A percentile compares a stretch with the other conserved stretches of the same genome.
Conservation (phyloP, 2,888 invertebrate species). For the Noctua fimbriata region DNA sequence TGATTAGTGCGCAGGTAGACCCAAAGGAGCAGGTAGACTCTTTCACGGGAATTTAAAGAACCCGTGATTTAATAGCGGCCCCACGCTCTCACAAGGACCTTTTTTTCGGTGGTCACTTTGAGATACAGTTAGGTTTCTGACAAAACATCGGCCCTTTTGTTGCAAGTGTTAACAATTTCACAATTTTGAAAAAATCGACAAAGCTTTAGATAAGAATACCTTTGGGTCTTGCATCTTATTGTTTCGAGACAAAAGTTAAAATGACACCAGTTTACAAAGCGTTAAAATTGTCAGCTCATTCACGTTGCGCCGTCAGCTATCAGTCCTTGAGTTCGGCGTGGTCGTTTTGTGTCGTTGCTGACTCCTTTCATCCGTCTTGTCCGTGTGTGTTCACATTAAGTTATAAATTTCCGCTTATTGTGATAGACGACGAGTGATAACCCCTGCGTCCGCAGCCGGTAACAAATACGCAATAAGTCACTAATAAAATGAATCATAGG, state of each 20-base stretch:
- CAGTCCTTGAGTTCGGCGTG: constrained; percentile 66
- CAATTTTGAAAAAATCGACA: constrained; percentile 71
- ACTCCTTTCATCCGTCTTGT: constrained; percentile 64
- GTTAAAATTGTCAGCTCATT: constrained; percentile 71
- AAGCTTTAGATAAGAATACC: constrained; percentile 62
- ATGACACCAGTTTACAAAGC: constrained; percentile 61
- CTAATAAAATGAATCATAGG: constrained; percentile 79
- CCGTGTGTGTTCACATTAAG: constrained; percentile 60
- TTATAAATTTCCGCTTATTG: constrained; percentile 78
- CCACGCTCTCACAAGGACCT: constrained; percentile 66
- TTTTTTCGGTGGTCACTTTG: constrained; percentile 85
- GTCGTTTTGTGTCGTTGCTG: constrained; percentile 61
- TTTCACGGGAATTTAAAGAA: constrained; percentile 81
- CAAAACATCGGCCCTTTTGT: constrained; percentile 76
- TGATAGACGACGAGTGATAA: constrained; percentile 83
- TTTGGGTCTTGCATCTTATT: constrained; percentile 59
- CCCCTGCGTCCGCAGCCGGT: constrained; percentile 78
- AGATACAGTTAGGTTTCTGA: constrained; percentile 81
- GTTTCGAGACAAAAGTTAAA: constrained; percentile 67
- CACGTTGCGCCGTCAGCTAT: constrained; percentile 61
- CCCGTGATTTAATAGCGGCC: constrained; percentile 65
- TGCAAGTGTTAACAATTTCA: constrained; percentile 78
- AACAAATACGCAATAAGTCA: constrained; percentile 77
- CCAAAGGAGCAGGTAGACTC: constrained; percentile 80
- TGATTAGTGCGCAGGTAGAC: constrained; percentile 85